Base-by-base conservation (phyloP, 2,797 vertebrate genomes). In the Todus mexicanus region DNA sequence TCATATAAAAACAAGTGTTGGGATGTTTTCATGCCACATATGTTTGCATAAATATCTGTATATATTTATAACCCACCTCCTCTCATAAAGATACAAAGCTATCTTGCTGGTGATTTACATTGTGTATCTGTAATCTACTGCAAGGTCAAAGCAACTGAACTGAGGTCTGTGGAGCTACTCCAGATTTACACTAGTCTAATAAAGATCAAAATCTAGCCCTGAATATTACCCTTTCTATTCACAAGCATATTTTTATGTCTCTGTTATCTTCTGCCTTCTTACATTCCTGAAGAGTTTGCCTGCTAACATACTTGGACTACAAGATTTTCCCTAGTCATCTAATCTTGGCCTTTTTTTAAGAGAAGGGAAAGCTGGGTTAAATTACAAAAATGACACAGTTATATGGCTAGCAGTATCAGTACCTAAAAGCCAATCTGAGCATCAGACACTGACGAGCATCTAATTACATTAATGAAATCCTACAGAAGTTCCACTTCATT, bases 171-270 rank as follows among this genome's bases (percentile, higher is more conserved):
- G 89, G 95, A 95, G 84, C 82, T 95, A 91, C 87, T 95, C 94
- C 90, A 95, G 92, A 89, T 91, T 96, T 94, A 91, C 84, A 17
- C 5, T 65, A 70, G 59, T 26, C 84, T 78, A 89, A 96, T 95
- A 95, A 94, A 96, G 94, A 96, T 96, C 92, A 90, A 95, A 95
- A 96, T 96, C 93, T 95, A 87, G 37, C 84, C 37, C 79, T 70
- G 73, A 80, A 59, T 85, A 84, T 89, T 90, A 50, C 56, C 87
- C 87, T 93, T 89, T 79, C 76, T 92, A 92, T 91, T 95, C 89
- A 84, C 59, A 19, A 61, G 74, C 29, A 12, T 89, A 84, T 94
- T 92, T 96, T 91, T 91, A 71, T 81, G 70, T 94, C 84, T 76
- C 84, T 95, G 78, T 95, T 94, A 95, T 96, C 95, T 94, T 48